These are phyloP conservation scores for Phrynocephalus versicolor DNA, from an alignment of 2,113 vertebrate genomes.

Conservation along the genomic window DNA sequence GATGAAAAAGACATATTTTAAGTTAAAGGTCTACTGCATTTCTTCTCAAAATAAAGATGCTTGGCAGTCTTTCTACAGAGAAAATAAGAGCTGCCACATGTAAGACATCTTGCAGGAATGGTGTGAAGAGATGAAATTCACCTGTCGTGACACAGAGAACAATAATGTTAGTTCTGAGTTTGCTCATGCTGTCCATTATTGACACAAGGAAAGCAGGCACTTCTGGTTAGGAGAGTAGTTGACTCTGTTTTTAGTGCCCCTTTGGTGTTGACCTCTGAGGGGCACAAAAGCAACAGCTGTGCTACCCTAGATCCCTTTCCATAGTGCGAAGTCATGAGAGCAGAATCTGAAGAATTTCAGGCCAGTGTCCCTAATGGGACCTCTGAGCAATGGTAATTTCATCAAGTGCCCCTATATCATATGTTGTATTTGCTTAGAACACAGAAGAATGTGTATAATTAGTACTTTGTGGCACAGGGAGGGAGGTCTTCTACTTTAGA, in stretches of 20 bases:
- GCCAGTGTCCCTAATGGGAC: neutral
- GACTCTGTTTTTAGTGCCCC: neutral
- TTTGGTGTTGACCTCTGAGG: too few species aligned
- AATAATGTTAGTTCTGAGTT: neutral
- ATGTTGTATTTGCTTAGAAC: neutral
- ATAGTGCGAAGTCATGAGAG: too few species aligned
- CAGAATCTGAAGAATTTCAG: neutral
- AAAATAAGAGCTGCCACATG: neutral
- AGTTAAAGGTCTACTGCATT: rapidly evolving
- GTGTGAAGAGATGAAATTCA: neutral
- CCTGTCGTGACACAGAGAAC: neutral
- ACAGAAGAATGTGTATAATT: neutral
- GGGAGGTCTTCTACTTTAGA: neutral
- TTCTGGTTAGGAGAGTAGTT: too few species aligned
- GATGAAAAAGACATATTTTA: neutral
- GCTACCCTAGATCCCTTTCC: too few species aligned
- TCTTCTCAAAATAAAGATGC: neutral
- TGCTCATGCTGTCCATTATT: neutral
- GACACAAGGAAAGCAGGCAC: neutral
- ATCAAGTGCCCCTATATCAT: neutral
- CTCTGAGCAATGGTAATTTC: too few species aligned
- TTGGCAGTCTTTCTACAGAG: rapidly evolving
- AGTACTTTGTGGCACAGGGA: too few species aligned
- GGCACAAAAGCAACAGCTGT: neutral
- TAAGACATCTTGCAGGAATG: neutral